Base-by-base conservation (phyloP, 2,888 invertebrate genomes). In the Encarsia formosa region DNA sequence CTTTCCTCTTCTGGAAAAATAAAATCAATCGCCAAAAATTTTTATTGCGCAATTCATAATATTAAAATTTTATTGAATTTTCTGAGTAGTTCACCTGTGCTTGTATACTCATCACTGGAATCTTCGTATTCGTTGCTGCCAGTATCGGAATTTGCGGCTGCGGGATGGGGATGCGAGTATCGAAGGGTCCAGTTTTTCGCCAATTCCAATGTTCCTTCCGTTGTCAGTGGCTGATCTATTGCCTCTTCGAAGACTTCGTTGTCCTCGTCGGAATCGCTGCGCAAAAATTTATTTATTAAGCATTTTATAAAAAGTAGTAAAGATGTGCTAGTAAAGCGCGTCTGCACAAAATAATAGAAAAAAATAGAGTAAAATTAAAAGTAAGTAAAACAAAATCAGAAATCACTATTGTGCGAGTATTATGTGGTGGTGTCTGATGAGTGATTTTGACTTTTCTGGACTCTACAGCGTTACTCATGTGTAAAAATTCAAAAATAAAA, bases 221-320 rank as follows among this genome's bases (percentile, higher is more conserved):
- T 81, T n/a, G 81, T 82, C 35, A 80, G 69, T 5, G 80, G 81
- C 60, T 80, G 79, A 59, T 84, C 85, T 59, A 84, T 77, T 5
- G 84, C 85, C 68, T 86, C 85, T 65, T 86, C 85, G 63, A 79
- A 85, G 18, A 81, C 80, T 64, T 83, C 84, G 55, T 83, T 83
- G 52, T 83, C 84, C 45, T 83, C 85, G 31, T 83, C 82, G 23
- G 79, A 78, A 62, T 84, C 83, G 69, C 79, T 80, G 55, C 29
- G 62, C 42, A 56, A 38, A 22, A 40, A 16, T 18, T 40, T 31
- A 31, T n/a, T n/a, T n/a, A n/a, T n/a, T n/a, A n/a, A n/a, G n/a
- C n/a, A n/a, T n/a, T n/a, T n/a, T n/a, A n/a, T n/a, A n/a, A n/a
- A n/a, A n/a, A n/a, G n/a, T n/a, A n/a, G n/a, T n/a, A n/a, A n/a